phyloP scores from a whole-genome alignment of 2,113 vertebrate genomes.

The Sminthopsis crassicaudata region DNA sequence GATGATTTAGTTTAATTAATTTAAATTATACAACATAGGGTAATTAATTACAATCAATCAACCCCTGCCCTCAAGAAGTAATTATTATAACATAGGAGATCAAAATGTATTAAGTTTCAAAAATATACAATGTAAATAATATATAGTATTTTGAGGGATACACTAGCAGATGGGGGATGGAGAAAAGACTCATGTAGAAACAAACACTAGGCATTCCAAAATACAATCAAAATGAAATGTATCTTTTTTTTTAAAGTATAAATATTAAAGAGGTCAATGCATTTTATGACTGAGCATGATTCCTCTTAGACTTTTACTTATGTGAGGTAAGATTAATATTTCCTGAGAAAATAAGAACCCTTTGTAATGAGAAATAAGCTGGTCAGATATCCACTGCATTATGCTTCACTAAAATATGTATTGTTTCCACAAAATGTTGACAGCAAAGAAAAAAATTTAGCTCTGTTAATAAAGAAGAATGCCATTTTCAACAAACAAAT shows the following conservation, averaged over 20 bases:
- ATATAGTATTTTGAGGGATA: not conserved
- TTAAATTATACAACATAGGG: not conserved
- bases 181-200: not conserved
- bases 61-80: not conserved
- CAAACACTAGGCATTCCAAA: not conserved
- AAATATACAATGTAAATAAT: not conserved
- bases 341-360: slow-evolving; percentile 44
- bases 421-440: slow-evolving; percentile 53
- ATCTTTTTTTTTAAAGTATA: not conserved
- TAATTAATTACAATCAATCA: not conserved
- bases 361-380: slow-evolving; percentile 38
- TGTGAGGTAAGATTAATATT: slow-evolving; percentile 39
- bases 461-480: slow-evolving; percentile 52
- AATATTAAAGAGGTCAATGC: slow-evolving; percentile 15
- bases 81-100: not conserved
- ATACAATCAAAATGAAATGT: not conserved
- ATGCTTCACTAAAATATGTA: slow-evolving; percentile 25
- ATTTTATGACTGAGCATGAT: not conserved
- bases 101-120: not conserved
- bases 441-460: slow-evolving; percentile 58
- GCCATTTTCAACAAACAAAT: slow-evolving; percentile 62
- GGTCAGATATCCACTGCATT: slow-evolving; percentile 37
- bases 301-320: slow-evolving; percentile 44
- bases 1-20: not conserved
- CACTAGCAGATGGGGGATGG: not conserved